Base-by-base conservation (phyloP, 2,888 invertebrate genomes). In the Candidula unifasciata region DNA sequence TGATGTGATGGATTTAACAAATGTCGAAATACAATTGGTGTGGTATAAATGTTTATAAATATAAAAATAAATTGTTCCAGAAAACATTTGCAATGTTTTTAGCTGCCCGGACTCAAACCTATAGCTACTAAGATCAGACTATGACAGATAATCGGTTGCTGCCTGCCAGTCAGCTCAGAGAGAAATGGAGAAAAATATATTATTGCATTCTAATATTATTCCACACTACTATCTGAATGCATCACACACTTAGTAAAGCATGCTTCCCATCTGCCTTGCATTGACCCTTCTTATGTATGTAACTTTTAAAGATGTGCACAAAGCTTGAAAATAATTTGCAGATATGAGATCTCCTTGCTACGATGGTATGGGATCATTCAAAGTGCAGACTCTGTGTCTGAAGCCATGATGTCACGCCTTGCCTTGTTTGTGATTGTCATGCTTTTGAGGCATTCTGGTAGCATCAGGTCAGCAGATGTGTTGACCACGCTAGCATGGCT, bases 401-500 rank as follows among this genome's bases (percentile, higher is more conserved):
- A 83, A 37, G 54, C 54, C 27, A 33, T 78, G 76, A 66, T 78
- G 16, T 35, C 78, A 35, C 78, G 83, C 60, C 71, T 83, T 44
- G 77, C 83, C 37, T 57, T 83, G 68, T 54, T 83, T 64, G 83
- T 69, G 44, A 69, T 83, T 57, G 69, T 78, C 30, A 35, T 83
- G 54, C 66, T 33, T 10, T 35, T 83, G 76, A 66, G 83, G 37
- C 27, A 69, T 30, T 64, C 27, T 35, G 69, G 27, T 57, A 27
- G 44, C 71, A 69, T 37, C 30, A 44, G 78, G 18, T 33, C 83
- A 13, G 69, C 44, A 16, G 57, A 69, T 35, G 69, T 83, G 33
- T 83, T 78, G 33, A 69, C 69, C 35, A 60, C 78, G 37, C 21
- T 83, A n/a, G 78, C 78, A 16, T 83, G 83, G 83, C 57, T 83